These are phyloP conservation scores for Eudasyphora cyanicolor DNA, from an alignment of 2,888 invertebrate species.

Conservation along the genomic window DNA sequence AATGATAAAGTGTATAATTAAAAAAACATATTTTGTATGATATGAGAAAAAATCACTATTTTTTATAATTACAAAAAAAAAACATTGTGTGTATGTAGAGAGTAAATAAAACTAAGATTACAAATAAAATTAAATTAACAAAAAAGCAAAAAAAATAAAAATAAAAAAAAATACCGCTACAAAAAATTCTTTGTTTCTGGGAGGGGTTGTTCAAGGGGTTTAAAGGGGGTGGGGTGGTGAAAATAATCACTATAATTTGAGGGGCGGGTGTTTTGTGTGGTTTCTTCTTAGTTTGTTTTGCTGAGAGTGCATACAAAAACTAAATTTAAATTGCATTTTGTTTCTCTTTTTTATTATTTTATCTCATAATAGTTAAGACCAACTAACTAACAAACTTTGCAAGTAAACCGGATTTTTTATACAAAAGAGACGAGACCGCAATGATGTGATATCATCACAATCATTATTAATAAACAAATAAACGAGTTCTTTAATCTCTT, in stretches of 20 bases:
- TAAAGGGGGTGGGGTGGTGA: background rate
- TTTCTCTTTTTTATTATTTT: constrained; percentile 19
- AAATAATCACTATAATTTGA: constrained; percentile 2
- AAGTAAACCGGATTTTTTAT: constrained; percentile 45
- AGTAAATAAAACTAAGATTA: constrained; percentile 53
- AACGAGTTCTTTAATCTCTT: background rate
- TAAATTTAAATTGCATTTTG: constrained; percentile 52
- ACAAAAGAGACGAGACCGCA: background rate
- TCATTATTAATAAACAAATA: constrained; percentile 9
- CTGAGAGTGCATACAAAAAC: constrained; percentile 27
- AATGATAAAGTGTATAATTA: constrained; percentile 39
- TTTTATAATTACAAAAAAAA: constrained; percentile 27
- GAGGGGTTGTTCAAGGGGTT: background rate
- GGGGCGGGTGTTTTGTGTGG: background rate
- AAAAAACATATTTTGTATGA: constrained; percentile 19
- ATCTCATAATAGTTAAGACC: constrained; percentile 32
- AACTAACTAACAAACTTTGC: constrained; percentile 61
- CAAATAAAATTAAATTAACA: constrained; percentile 63
- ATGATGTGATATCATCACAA: background rate
- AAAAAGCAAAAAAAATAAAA: constrained; percentile 59
- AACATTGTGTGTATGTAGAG: constrained; percentile 37
- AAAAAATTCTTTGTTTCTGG: constrained; percentile 38
- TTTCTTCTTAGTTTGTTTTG: background rate
- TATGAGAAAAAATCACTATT: constrained; percentile 26
- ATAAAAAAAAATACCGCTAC: constrained; percentile 58